These are phyloP conservation scores for Mayetiola destructor DNA, from an alignment of 2,888 invertebrate genomes.

Conservation along the genomic window DNA sequence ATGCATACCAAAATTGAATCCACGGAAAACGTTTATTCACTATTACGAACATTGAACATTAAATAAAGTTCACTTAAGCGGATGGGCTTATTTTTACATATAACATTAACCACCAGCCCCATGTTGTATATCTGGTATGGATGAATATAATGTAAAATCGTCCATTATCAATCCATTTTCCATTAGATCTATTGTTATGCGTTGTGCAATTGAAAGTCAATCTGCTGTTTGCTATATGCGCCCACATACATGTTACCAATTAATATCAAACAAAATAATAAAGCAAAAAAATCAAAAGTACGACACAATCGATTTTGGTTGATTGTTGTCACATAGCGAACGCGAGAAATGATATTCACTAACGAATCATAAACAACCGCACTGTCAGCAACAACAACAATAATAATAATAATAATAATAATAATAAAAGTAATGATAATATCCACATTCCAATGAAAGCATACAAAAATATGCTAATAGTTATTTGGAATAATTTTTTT, in stretches of 20 bases:
- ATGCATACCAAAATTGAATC: not conserved
- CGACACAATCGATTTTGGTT: conserved; percentile 1
- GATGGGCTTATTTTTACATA: not conserved
- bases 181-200: not conserved
- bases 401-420: no score
- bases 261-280: not conserved
- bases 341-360: not conserved
- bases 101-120: not conserved
- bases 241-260: not conserved
- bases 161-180: not conserved
- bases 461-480: not conserved
- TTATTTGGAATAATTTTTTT: not conserved
- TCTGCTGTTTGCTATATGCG: not conserved
- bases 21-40: not conserved
- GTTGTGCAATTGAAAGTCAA: not conserved
- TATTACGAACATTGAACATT: conserved; percentile 9
- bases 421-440: no score
- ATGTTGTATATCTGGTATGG: not conserved
- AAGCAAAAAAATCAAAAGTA: not conserved
- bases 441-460: not conserved
- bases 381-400: no score
- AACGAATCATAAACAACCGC: not conserved
- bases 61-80: conserved; percentile 2
- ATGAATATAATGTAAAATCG: not conserved
- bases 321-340: not conserved